Base-by-base conservation (phyloP, 2,797 vertebrate genomes). In the Anguilla megastoma region DNA sequence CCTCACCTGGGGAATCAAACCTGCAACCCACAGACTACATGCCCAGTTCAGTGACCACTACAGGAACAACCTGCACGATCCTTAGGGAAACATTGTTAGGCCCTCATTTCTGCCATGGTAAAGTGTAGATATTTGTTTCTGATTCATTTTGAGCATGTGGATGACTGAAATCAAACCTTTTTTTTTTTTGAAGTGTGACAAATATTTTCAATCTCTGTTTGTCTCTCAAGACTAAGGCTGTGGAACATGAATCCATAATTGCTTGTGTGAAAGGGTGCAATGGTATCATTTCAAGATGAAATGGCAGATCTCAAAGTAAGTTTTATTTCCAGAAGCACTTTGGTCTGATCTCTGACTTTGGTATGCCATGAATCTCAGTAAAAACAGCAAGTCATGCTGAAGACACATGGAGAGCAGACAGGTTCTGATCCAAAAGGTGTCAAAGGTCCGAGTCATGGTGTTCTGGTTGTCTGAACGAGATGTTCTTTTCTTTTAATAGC, bases 381-480 rank as follows among this genome's bases (percentile, higher is more conserved):
- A 74, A 36, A 74, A 27, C 27, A 74, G 30, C 33, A 18, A 76
- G 71, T 33, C 71, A 76, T 27, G n/a, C 71, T 33, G 71, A 41
- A 36, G 71, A 76, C 9, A 9, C 12, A 30, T 5, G 9, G 2
- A 16, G 30, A 76, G 3, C 30, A 30, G 30, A 3, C 14, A 45
- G 36, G 74, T 79, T 79, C 74, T 79, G 74, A 79, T 79, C 74
- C 74, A 79, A 79, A 79, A 79, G 74, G 30, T 76, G 30, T 36
- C 27, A 16, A 16, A 36, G 71, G 74, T 45, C 36, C 14, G 7
- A 21, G 33, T 79, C 12, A 79, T 1, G 16, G 33, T 16, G 30
- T 74, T 36, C 69, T 71, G 60, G 27, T 24, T 30, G 69, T 71
- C n/a, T 33, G 69, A 27, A 71, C 69, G 2, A 27, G n/a, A 71